Evolutionary conservation across 2,113 vertebrate species (phyloP).

Genomic region (Lathamus discolor): DNA sequence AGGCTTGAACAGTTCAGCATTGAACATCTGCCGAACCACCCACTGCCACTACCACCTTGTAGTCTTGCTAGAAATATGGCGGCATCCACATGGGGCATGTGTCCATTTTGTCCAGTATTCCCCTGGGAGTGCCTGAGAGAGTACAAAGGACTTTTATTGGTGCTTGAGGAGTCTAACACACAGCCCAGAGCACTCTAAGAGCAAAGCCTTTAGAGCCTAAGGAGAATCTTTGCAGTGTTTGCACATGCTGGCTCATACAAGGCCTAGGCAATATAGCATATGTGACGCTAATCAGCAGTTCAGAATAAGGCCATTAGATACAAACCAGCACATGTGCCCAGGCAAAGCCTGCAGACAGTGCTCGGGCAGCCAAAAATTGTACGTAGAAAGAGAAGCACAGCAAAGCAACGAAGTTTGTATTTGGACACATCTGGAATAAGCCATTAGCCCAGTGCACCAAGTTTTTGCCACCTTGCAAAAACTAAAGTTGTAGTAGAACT

Average conservation of each 20-base stretch:
- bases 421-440: neutral
- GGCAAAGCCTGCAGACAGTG: neutral
- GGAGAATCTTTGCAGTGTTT: neutral
- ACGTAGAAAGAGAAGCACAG: neutral
- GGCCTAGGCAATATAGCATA: neutral
- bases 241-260: neutral
- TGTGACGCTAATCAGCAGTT: neutral
- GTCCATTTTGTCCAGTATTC: neutral
- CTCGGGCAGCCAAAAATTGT: neutral
- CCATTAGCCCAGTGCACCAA: neutral
- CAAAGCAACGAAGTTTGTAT: neutral
- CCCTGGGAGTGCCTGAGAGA: neutral
- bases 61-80: neutral
- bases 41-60: neutral
- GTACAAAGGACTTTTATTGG: neutral
- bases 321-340: neutral
- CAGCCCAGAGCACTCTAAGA: neutral
- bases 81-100: neutral
- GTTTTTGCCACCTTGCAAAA: neutral
- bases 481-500: neutral
- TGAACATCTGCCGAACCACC: neutral
- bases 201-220: neutral
- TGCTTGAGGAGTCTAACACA: neutral
- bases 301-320: neutral
- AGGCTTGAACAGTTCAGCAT: neutral